phyloP scores from a whole-genome alignment of 2,797 vertebrate species.

The Karalla daura region DNA sequence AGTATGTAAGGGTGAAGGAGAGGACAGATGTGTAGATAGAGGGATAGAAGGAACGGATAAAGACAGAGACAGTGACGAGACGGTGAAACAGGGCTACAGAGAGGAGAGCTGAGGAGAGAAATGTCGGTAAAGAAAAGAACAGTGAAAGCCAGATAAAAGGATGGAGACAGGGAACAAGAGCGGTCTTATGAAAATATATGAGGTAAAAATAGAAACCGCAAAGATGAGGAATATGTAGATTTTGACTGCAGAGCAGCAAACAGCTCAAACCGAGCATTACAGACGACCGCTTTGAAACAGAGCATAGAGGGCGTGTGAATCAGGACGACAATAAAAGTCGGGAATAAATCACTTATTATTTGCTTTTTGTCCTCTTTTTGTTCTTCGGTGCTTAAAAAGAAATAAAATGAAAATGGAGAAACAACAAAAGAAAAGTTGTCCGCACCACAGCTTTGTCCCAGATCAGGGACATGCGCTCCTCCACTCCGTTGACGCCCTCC shows the following conservation, averaged over 20 bases:
- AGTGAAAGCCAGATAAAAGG: constrained; percentile 14
- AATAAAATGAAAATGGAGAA: too few species aligned
- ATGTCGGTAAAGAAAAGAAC: neutral
- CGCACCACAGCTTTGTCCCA: constrained; percentile 99
- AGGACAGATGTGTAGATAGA: constrained; percentile 29
- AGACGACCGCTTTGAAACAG: constrained; percentile 8
- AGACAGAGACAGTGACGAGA: constrained; percentile 21
- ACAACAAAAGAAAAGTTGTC: too few species aligned
- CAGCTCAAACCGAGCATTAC: neutral
- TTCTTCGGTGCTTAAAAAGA: too few species aligned
- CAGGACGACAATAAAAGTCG: neutral
- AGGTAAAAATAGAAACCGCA: constrained; percentile 6
- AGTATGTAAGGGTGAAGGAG: constrained; percentile 22
- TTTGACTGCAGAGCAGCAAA: neutral
- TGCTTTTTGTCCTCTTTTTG: neutral
- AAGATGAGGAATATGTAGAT: constrained; percentile 11
- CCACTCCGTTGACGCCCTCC: constrained; percentile 95
- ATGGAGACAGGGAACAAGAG: constrained; percentile 4
- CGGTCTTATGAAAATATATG: neutral
- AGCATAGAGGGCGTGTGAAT: neutral
- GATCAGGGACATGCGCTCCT: constrained; percentile 96
- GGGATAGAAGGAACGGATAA: constrained; percentile 1
- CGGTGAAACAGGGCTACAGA: constrained; percentile 2
- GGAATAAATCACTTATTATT: neutral
- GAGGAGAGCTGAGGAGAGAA: neutral